Evolutionary conservation across 2,113 vertebrate genomes (phyloP).

Genomic region (Prochilodus magdalenae): DNA sequence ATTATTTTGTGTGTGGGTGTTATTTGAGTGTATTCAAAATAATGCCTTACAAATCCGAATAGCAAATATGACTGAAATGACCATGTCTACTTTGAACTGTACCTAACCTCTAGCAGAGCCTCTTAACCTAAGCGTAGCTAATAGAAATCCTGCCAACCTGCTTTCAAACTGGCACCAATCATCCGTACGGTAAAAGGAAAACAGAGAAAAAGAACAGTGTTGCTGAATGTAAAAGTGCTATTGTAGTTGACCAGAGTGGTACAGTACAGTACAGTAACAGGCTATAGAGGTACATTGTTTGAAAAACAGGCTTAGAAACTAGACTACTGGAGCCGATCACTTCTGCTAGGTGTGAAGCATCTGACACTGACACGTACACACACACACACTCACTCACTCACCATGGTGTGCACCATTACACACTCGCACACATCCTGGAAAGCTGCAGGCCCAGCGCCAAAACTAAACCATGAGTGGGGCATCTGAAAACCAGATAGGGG

Average conservation of each 20-base stretch:
- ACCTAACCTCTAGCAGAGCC: background rate
- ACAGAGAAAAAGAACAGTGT: constrained; percentile 38
- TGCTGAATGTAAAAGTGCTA: constrained; percentile 61
- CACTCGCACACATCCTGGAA: no score
- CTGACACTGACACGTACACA: background rate
- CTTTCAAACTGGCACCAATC: background rate
- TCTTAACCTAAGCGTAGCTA: background rate
- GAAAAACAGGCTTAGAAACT: constrained; percentile 55
- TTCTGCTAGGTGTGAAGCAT: constrained; percentile 27
- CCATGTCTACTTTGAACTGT: background rate
- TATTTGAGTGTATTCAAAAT: no score
- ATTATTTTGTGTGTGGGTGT: no score
- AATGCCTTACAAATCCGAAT: no score
- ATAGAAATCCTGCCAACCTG: constrained; percentile 14
- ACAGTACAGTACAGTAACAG: constrained; percentile 64
- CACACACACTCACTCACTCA: background rate
- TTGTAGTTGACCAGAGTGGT: constrained; percentile 55
- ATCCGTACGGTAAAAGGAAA: background rate
- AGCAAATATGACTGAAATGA: no score
- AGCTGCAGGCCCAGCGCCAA: no score
- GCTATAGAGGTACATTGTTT: constrained; percentile 62
- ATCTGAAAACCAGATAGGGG: no score
- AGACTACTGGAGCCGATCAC: constrained; percentile 45
- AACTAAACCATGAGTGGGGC: no score
- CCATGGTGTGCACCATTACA: background rate